phyloP scores from a whole-genome alignment of 2,888 invertebrate genomes.

The Stenchaetothrips biformis region DNA sequence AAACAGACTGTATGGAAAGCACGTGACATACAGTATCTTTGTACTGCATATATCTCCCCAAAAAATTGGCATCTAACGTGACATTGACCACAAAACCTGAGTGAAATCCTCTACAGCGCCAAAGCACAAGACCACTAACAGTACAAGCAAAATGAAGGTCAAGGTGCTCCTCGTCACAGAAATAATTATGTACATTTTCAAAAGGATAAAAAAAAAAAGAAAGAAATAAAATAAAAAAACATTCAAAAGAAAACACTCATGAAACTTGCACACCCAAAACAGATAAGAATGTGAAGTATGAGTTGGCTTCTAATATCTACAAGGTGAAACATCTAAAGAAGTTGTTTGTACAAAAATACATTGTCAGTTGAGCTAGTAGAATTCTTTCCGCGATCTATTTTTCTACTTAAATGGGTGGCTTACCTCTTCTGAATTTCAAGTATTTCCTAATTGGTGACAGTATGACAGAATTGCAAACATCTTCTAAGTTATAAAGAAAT shows the following conservation, averaged over 20 bases:
- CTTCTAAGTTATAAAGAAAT: no score
- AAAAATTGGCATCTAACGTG: no score
- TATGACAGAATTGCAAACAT: neutral
- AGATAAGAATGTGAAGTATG: neutral
- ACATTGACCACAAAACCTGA: no score
- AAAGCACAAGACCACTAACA: no score
- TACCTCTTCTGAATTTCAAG: slow-evolving; percentile 10
- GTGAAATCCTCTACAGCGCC: no score
- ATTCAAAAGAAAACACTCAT: neutral
- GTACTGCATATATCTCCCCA: no score
- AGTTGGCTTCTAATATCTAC: neutral
- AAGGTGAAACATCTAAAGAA: neutral
- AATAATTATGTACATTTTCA: no score
- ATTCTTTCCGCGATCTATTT: neutral
- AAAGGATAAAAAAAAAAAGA: neutral
- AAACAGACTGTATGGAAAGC: no score
- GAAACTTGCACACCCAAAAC: neutral
- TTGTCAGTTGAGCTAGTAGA: neutral
- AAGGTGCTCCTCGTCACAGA: no score
- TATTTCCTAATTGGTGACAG: neutral
- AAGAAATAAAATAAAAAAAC: neutral
- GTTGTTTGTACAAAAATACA: neutral
- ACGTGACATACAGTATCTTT: no score
- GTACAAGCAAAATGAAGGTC: no score
- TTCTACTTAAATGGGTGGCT: neutral